Percentiles rank a stretch among this genome's conserved stretches.
Conservation (phyloP, 2,888 invertebrate genomes). For the Pristionchus entomophagus region DNA sequence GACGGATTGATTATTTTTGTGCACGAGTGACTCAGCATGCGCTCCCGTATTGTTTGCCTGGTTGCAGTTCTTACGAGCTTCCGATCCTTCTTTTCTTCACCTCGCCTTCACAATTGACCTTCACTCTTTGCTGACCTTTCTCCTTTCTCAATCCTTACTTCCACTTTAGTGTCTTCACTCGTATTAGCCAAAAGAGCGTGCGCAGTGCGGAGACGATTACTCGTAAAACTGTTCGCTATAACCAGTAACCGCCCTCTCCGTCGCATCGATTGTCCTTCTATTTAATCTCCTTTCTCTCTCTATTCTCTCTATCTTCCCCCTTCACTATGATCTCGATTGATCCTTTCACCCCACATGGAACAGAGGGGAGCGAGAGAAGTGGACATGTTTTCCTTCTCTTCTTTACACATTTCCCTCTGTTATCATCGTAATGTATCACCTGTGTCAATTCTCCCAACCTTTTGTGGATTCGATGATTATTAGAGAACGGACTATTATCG, state of each 20-base stretch:
- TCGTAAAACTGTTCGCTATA: background rate
- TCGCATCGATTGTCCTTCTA: background rate
- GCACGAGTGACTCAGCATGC: too few relatives aligned
- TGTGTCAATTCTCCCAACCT: too few relatives aligned
- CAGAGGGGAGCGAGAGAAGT: background rate
- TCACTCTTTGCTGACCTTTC: background rate
- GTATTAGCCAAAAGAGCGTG: background rate
- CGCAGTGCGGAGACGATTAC: background rate
- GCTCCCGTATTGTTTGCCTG: too few relatives aligned
- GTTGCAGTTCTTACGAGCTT: background rate
- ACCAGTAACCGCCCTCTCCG: background rate
- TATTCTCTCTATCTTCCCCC: background rate
- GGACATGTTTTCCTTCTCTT: background rate
- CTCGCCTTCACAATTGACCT: background rate
- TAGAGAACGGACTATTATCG: too few relatives aligned
- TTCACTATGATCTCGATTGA: background rate
- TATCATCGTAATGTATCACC: background rate
- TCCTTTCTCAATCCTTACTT: background rate
- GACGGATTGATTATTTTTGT: too few relatives aligned
- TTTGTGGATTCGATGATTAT: too few relatives aligned
- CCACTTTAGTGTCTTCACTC: background rate
- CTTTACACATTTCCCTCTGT: background rate
- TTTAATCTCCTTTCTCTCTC: background rate
- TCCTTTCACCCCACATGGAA: slow-evolving; percentile 18
- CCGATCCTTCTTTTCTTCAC: background rate